Percentiles rank a stretch among this genome's conserved stretches.
Conservation (phyloP, 2,113 vertebrate genomes). For the Lampris incognitus region DNA sequence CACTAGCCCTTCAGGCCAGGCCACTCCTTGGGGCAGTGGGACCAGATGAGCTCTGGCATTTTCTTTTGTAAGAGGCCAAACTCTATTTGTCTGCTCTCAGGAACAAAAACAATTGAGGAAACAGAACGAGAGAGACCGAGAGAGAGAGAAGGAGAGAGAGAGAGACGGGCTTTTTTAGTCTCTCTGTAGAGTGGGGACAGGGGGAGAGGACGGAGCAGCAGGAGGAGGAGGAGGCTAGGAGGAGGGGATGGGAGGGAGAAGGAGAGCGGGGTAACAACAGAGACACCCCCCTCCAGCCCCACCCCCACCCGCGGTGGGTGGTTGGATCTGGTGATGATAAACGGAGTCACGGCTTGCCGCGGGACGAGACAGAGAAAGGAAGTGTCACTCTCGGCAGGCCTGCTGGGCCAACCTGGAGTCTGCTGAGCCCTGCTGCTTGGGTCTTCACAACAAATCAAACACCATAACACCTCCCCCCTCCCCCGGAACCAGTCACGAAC, state of each 20-base stretch:
- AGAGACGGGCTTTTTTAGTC: constrained; percentile 59
- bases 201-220: constrained; percentile 27
- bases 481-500: constrained; percentile 45
- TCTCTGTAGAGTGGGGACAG: constrained; percentile 72
- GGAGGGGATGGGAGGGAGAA: neutral
- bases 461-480: constrained; percentile 65
- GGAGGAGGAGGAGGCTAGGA: constrained; percentile 5
- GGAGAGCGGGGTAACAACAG: constrained; percentile 59
- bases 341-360: constrained; percentile 58
- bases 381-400: constrained; percentile 81
- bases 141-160: neutral
- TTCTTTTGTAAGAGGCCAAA: constrained; percentile 77
- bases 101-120: constrained; percentile 80
- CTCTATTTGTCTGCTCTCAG: constrained; percentile 74
- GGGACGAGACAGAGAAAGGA: constrained; percentile 78
- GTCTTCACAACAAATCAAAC: constrained; percentile 81
- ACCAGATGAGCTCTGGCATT: constrained; percentile 73
- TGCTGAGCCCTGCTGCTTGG: constrained; percentile 75
- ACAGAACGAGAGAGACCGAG: neutral
- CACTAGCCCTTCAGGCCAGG: constrained; percentile 76
- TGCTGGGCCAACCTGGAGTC: constrained; percentile 81
- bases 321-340: constrained; percentile 76
- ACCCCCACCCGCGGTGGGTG: constrained; percentile 55
- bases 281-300: constrained; percentile 50
- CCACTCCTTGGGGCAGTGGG: constrained; percentile 78